Conservation (phyloP, 2,113 vertebrate genomes). For the Polypterus bichir region DNA sequence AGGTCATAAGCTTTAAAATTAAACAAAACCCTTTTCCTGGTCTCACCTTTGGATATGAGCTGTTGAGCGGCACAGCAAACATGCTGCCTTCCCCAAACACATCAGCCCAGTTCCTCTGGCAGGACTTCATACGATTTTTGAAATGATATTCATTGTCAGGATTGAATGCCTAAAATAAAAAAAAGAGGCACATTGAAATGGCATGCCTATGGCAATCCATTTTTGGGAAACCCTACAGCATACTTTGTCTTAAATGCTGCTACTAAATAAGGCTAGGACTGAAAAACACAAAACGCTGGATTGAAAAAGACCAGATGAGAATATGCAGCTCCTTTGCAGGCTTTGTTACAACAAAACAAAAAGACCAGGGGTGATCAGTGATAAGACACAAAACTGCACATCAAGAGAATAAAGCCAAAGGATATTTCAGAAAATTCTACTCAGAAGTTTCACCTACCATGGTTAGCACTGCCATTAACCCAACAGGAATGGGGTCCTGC, state of each 20-base stretch:
- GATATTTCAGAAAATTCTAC: not conserved
- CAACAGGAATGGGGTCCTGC: constrained; percentile 83
- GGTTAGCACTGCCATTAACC: constrained; percentile 80
- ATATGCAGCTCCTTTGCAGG: too few relatives aligned
- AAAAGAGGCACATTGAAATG: constrained; percentile 14
- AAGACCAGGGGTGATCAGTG: too few relatives aligned
- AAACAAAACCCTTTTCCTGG: not conserved
- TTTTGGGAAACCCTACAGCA: not conserved
- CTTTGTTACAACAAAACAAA: too few relatives aligned
- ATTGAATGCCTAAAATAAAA: constrained; percentile 75
- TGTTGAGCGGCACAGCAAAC: constrained; percentile 82
- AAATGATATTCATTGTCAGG: constrained; percentile 98
- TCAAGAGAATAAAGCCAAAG: not conserved
- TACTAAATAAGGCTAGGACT: too few relatives aligned
- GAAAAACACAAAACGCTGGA: too few relatives aligned
- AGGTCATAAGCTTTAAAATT: too few relatives aligned
- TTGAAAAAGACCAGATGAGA: too few relatives aligned
- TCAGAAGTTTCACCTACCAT: constrained; percentile 54
- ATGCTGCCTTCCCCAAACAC: constrained; percentile 90
- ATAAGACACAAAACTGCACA: too few relatives aligned
- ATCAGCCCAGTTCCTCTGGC: constrained; percentile 92
- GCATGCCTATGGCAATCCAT: not conserved
- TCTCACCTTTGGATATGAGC: constrained; percentile 77
- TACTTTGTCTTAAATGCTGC: not conserved
- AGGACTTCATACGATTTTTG: constrained; percentile 94